Base-by-base conservation (phyloP, 2,888 invertebrate species). In the Rhagophthalmus giganteus region DNA sequence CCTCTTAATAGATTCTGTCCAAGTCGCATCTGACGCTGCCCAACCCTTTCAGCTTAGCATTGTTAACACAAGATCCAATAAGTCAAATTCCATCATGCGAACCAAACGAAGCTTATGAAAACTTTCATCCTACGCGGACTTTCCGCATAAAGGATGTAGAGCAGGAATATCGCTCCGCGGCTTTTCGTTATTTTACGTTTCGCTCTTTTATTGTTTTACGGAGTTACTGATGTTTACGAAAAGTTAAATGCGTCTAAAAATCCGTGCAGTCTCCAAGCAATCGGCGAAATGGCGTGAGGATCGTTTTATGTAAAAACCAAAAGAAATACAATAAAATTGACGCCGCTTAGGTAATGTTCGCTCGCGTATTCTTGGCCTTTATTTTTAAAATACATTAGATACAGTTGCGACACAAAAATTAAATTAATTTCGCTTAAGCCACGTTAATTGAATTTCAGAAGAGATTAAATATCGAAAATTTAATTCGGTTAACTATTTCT, bases 1-100 rank as follows among this genome's bases (percentile, higher is more conserved):
- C 76, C 74, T 69, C 75, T 76, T 76, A 76, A 76, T 75, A 75
- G 75, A 76, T 76, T 75, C 75, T 67, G 71, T 69, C 70, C 73
- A 69, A 74, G 72, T 69, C 71, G 70, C 68, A 65, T 65, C 63
- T 62, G 64, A 62, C 64, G 64, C 64, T 65, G 66, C 63, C 65
- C 67, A 73, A 73, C 73, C 73, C 73, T 73, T 73, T 72, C 70
- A 65, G 73, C 73, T 73, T 72, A 71, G 67, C 67, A 63, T 70
- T 72, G 72, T 73, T 73, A 72, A 72, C 71, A 70, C 69, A 73
- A 73, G 72, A 73, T 74, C 69, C 70, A 70, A 72, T 74, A 73
- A 74, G 73, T 72, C 73, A 73, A 62, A 61, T 49, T 54, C 54
- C 55, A 54, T 53, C 56, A 58, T 55, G 55, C 54, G 60, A 61